Evolutionary conservation across 1,140 invertebrate genomes (phyloP), one percentile per base, ranked within the genome.

Genomic region (Pseudomyrmex gracilis): DNA sequence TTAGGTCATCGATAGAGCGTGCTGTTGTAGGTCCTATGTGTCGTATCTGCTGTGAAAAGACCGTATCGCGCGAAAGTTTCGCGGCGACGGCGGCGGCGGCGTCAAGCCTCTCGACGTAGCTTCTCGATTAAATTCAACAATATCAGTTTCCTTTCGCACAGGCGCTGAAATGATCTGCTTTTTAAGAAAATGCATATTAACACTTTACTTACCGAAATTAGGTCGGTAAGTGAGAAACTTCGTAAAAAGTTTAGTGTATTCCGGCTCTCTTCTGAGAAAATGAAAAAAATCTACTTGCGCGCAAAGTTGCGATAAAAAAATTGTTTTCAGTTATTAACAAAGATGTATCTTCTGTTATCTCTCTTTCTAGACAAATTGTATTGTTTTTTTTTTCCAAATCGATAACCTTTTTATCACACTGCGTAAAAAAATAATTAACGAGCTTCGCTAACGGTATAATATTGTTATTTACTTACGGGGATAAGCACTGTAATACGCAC

Each of bases 1-100:
- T 71, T 80, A 80, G 66, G 53, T 80, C 64, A 66, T 58, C 76
- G 66, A 80, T 80, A 43, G 45, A 17, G 66, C 76, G 20, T 80
- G 17, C 70, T 80, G n/a, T n/a, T n/a, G n/a, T n/a, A n/a, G n/a
- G n/a, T n/a, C n/a, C 24, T 34, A 5, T 34, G 64, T 68, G 53
- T 20, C 22, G 47, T 49, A 64, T 64, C 58, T 64, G 73, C 22
- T 47, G 34, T 34, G 20, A 45, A 70, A 80, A 80, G 76, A 47
- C 47, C n/a, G 34, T 43, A 15, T 15, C n/a, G 43, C 76, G 45
- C 34, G 13, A 24, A 60, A 70, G 58, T 20, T 70, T 57, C n/a
- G 43, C 17, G 20, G 17, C 45, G 43, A 20, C 53, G 24, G 2
- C 45, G 43, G 45, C 53, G 24, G 2, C 34, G 34, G 34, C 34